Evolutionary conservation across 2,113 vertebrate genomes (phyloP), one percentile per base, ranked within the genome.

Genomic region (Manacus vitellinus): DNA sequence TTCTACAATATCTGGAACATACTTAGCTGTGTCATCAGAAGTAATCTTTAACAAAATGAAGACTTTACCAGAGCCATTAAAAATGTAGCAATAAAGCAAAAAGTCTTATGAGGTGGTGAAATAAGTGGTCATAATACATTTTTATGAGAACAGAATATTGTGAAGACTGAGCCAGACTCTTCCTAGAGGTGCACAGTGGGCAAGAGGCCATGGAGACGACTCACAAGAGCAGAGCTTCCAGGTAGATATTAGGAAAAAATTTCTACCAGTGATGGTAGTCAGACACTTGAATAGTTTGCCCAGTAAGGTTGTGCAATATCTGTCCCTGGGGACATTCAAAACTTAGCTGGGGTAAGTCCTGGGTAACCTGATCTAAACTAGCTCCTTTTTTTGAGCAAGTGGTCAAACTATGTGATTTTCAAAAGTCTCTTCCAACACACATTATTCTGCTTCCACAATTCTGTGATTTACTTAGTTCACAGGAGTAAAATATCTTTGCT

Each of bases 81-180:
- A 85, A 89, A 83, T 65, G 44, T 28, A 82, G 58, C 81, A 85
- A 62, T 82, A 73, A 79, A 93, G 51, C 25, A 2, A 6, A 91
- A 87, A 83, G 46, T 35, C 88, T 83, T 85, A 88, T 16, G 39
- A 93, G 37, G 75, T 85, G 88, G 33, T 92, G 85, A 95, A 92
- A 94, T 78, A 91, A 86, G 21, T 49, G 56, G 65, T 70, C 72
- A 89, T 63, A 94, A 86, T 78, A 94, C 23, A 61, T 81, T 97
- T 95, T 94, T 92, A 85, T 68, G 71, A 79, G 82, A 88, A 92
- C 24, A 79, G 31, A 62, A 33, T 66, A 58, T 4, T 70, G 51
- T 51, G 25, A 66, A 94, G 67, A 51, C 3, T 35, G 71, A 94
- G n/a, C 9, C 67, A 80, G 59, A 46, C 58, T 68, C 47, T 83